Base-by-base conservation (phyloP, 2,888 invertebrate species). In the Caenorhabditis sp. region DNA sequence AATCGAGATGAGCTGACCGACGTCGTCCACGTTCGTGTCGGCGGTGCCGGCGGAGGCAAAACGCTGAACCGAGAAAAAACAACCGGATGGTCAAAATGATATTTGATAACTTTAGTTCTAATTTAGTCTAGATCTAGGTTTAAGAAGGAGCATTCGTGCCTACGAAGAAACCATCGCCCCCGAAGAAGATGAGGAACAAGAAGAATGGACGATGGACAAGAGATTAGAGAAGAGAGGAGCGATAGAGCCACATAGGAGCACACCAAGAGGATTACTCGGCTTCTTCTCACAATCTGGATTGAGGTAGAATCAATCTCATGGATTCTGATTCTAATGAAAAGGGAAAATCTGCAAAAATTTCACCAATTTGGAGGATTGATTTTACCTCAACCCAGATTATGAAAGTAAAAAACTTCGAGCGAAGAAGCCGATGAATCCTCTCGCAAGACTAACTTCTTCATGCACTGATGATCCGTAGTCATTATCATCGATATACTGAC, bases 401-500 rank as follows among this genome's bases (percentile, higher is more conserved):
- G n/a, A n/a, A n/a, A n/a, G n/a, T n/a, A n/a, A n/a, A n/a, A n/a
- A n/a, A n/a, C n/a, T n/a, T n/a, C n/a, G n/a, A 80, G 38, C 28
- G 47, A n/a, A 44, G 47, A 10, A 35, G 41, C 1, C 16, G 7
- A 51, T 3, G 51, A 22, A 22, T 5, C n/a, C n/a, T n/a, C n/a
- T n/a, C n/a, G 10, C n/a, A 22, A 28, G 61, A 75, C 75, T 66
- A 31, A 92, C 92, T 89, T 92, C 92, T 87, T 92, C 92, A 70
- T 92, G 92, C 10, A 91, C 90, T 1, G 90, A 90, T 28, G 90
- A 90, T 28, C 83, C 86, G 51, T 86, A 87, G n/a, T 86, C 87
- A 41, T 87, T 87, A 49, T 85, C 85, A 47, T 85, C 86, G 8
- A 85, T 79, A 64, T 87, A 87, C 56, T 59, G 64, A 16, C 80